Evolutionary conservation across 23 tunicate species (phyloP), one percentile per base, ranked within the genome.

Genomic region (Halocynthia roretzi): DNA sequence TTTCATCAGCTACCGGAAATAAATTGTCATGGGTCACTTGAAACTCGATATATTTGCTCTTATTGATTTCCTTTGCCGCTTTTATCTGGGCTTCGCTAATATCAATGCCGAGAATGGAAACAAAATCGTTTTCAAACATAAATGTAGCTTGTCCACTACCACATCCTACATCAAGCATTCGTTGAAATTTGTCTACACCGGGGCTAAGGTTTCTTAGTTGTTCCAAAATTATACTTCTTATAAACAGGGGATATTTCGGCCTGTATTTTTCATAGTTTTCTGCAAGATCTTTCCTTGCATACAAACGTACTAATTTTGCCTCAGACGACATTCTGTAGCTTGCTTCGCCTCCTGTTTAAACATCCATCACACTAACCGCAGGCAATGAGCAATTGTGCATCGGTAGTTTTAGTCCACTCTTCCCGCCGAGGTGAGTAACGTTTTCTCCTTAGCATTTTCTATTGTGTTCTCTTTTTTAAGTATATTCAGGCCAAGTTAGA

Each of bases 191-290:
- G 22, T 48, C 70, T 5, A 48, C 31, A 15, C 31, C 31, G 22
- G 10, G 17, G 19, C 9, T 65, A 9, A 5, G 10, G 10, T 11
- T 9, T 9, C 19, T 10, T 0, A 48, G 9, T 65, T 65, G 48
- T 10, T 5, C 70, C 70, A 65, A 65, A 10, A 65, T 65, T 20
- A 9, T 10, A 20, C 31, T 65, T 15, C 22, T 9, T 10, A 65
- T 65, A 15, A 65, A 65, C 31, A 0, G 70, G 5, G 70, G 70
- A 15, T 65, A 65, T 15, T 15, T 48, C 5, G 70, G 70, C 0
- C 70, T 40, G 19, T 65, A 65, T 48, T 65, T 65, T 10, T 20
- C 31, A 65, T 65, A 65, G 22, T 65, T 48, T 65, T 65, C 70
- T 0, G 70, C 70, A 5, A 65, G 70, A 20, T 15, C 5, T 65